Evolutionary conservation across 2,888 invertebrate species (phyloP), one percentile per base, ranked within the genome.

Genomic region (Watsonalla binaria): DNA sequence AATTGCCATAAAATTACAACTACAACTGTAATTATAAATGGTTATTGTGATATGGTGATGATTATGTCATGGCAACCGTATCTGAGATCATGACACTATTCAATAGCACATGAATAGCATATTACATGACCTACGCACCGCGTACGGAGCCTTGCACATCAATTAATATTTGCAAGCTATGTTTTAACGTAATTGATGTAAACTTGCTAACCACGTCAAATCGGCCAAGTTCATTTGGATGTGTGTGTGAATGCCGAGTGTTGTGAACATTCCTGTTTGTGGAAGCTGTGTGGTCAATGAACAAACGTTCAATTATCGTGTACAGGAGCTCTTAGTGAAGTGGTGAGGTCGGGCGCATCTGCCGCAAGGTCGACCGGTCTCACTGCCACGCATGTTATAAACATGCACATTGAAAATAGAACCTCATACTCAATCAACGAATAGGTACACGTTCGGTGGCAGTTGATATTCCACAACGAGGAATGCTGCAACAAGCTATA

Each of bases 101-200:
- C 59, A 66, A 68, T 71, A 67, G 63, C 72, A 68, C 77, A 70
- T 72, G 72, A 74, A 68, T 75, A 71, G 73, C 66, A 68, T 65
- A 77, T 81, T 78, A 74, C 84, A 71, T 85, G 87, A 84, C 84
- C 84, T 72, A 75, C 70, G 72, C 65, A 58, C 58, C 49, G 60
- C 57, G 57, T 53, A 54, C 53, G 54, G 53, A 67, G 60, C 78
- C 78, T 82, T 79, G 79, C 68, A 65, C 61, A 70, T 59, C 71
- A 75, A 81, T 82, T 80, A 81, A 58, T 24, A 24, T 60, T 58
- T 63, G 65, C 66, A 11, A 70, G 63, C 70, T 67, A 69, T 57
- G 65, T 60, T 62, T 61, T 70, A 70, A 24, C 24, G 24, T 24
- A 24, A 72, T 74, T 68, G 58, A 65, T 65, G 64, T 72, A 72